A percentile compares a stretch with the other conserved stretches of the same genome.
Evolutionary conservation across 2,113 vertebrate genomes (phyloP).

Genomic region (Alaudala cheleensis): DNA sequence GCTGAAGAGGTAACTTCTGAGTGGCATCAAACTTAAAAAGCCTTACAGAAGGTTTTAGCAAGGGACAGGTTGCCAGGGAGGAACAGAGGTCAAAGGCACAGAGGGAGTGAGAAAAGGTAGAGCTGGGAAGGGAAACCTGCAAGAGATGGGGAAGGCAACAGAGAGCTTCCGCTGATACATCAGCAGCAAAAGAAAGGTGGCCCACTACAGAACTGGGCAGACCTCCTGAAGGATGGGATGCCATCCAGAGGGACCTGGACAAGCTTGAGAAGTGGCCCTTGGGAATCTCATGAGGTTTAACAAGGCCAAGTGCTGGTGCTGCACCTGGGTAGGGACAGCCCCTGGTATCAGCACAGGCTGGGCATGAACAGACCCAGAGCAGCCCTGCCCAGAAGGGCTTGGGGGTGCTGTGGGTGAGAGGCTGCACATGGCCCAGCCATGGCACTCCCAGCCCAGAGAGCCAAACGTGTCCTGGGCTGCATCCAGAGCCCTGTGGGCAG

Average conservation of each 20-base stretch:
- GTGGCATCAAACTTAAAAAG: background rate
- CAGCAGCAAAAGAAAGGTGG: background rate
- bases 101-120: background rate
- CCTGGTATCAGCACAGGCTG: background rate
- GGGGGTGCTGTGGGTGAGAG: background rate
- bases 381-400: background rate
- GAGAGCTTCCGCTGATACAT: background rate
- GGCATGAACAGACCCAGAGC: background rate
- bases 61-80: background rate
- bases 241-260: background rate
- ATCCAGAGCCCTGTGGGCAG: background rate
- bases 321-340: rapidly evolving
- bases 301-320: background rate
- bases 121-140: background rate
- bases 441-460: background rate
- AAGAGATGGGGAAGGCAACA: background rate
- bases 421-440: background rate
- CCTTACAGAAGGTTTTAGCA: background rate
- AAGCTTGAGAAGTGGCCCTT: rapidly evolving
- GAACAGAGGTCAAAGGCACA: background rate
- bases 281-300: background rate
- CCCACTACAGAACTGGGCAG: background rate
- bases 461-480: background rate
- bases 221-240: background rate
- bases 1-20: background rate